These are phyloP conservation scores for Sebastes variabilis DNA, from an alignment of 2,797 vertebrate genomes.

Conservation along the genomic window DNA sequence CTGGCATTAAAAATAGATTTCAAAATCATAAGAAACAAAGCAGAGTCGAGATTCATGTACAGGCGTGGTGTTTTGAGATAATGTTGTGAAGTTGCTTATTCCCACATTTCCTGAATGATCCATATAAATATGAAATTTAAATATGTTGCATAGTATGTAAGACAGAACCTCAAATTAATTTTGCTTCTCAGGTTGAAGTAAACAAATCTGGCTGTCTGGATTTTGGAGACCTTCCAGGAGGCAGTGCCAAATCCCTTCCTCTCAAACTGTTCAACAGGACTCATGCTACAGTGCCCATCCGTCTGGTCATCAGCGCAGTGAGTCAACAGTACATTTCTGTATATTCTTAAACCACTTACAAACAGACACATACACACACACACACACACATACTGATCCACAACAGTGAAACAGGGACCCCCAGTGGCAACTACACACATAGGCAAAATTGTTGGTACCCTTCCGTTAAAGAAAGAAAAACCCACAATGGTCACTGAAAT, in stretches of 20 bases:
- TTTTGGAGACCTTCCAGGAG: constrained; percentile 91
- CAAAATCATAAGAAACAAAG: background rate
- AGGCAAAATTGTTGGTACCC: too few species aligned
- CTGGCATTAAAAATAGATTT: too few species aligned
- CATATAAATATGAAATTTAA: background rate
- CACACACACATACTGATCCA: background rate
- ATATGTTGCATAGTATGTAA: background rate
- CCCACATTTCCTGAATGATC: background rate
- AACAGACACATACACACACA: background rate
- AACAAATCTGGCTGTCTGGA: constrained; percentile 85
- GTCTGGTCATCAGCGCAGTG: constrained; percentile 94
- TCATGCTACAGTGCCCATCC: constrained; percentile 89
- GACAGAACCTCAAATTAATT: background rate
- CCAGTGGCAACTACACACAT: too few species aligned
- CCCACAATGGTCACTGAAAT: too few species aligned
- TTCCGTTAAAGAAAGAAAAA: too few species aligned
- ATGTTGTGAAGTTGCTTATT: background rate
- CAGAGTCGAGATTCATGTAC: background rate
- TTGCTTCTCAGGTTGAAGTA: constrained; percentile 85
- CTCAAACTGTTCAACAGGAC: constrained; percentile 91
- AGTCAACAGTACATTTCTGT: constrained; percentile 68
- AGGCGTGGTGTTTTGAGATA: background rate
- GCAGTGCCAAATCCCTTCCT: constrained; percentile 88
- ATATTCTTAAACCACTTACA: background rate
- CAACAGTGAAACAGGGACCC: background rate